Evolutionary conservation across 1,140 invertebrate genomes (phyloP), one percentile per base, ranked within the genome.

Genomic region (Drosophila serrata): DNA sequence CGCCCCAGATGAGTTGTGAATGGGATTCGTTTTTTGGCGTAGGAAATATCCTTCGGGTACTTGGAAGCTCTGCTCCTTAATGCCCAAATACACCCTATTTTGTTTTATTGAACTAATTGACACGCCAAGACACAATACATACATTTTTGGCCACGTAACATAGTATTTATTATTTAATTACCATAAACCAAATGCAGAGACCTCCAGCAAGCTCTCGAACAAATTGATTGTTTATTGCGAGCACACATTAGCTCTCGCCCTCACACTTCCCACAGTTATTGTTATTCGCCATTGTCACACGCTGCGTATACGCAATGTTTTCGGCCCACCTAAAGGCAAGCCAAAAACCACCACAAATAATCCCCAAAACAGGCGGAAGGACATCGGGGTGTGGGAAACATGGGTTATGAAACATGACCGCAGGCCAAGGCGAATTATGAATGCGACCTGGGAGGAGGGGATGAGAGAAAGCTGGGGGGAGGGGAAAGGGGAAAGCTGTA

Each of bases 181-280:
- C 53, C 82, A 88, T 87, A 84, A 84, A 65, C 33, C 67, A 76
- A 72, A 53, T 65, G 43, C 33, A 72, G 22, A 40, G 67, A 82
- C 65, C 65, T 67, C 51, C 75, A 81, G 60, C 61, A 53, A 46
- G 42, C 61, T 67, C 65, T 43, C 64, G 22, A 82, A 73, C 84
- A 87, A 86, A 86, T 86, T 86, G 82, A 86, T 86, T 86, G 82
- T 86, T 88, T 86, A 88, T 86, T 88, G 82, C 81, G n/a, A 22
- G 63, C 72, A 68, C 84, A 88, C 82, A 88, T 88, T 88, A 87
- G 75, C 27, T 49, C 84, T 63, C 46, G 37, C 24, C 60, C 51
- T 56, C 55, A 64, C 19, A 48, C 79, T 65, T 58, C 37, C 8
- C 79, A 9, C 79, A 86, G 80, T 79, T 76, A 76, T 76, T 76